Percentiles rank a stretch among this genome's conserved stretches.
These are phyloP conservation scores for Alviniconcha strummeri DNA, from an alignment of 2,888 invertebrate genomes.

Conservation along the genomic window DNA sequence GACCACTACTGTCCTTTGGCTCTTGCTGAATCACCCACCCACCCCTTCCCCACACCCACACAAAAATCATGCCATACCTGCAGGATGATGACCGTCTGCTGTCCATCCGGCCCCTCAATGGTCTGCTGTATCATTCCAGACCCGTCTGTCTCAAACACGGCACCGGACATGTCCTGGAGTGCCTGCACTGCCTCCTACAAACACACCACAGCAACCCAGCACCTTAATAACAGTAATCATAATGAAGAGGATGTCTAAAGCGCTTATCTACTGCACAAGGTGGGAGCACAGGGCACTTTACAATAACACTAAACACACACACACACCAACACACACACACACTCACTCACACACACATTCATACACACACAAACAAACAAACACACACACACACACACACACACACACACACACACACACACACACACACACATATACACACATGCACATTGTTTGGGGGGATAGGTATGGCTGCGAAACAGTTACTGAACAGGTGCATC, in stretches of 20 bases:
- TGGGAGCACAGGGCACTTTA: too few relatives aligned
- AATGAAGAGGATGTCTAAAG: too few relatives aligned
- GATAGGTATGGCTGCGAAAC: too few relatives aligned
- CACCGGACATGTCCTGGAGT: slow-evolving; percentile 55
- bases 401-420: neutral
- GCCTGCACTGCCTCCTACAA: slow-evolving; percentile 56
- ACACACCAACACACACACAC: neutral
- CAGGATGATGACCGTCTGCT: slow-evolving; percentile 60
- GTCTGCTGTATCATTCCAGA: slow-evolving; percentile 46
- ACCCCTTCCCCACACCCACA: neutral
- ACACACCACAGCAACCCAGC: neutral
- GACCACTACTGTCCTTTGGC: too few relatives aligned
- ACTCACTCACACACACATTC: neutral
- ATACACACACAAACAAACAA: neutral
- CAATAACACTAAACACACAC: neutral
- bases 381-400: neutral
- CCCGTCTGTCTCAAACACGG: slow-evolving; percentile 44
- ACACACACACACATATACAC: neutral
- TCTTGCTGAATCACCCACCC: neutral
- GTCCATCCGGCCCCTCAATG: slow-evolving; percentile 49
- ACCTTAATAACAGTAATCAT: neutral
- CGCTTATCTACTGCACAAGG: too few relatives aligned
- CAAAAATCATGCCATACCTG: slow-evolving; percentile 42
- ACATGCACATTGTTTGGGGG: neutral
- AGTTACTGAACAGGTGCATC: too few relatives aligned